Evolutionary conservation across 1,140 invertebrate genomes (phyloP).

Genomic region (Gryon sp.): DNA sequence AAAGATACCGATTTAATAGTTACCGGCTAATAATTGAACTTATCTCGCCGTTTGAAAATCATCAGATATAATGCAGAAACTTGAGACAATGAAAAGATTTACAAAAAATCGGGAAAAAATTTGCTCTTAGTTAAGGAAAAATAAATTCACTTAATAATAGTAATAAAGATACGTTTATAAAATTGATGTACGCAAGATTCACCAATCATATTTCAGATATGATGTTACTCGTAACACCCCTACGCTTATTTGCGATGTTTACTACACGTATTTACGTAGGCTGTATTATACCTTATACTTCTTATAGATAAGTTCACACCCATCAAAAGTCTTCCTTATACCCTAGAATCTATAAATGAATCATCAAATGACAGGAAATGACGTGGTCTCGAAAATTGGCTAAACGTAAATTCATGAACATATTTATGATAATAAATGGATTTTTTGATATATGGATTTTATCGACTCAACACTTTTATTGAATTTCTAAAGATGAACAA

Average conservation of each 20-base stretch:
- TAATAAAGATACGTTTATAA: constrained; percentile 25
- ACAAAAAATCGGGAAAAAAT: too few relatives aligned
- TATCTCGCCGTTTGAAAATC: neutral
- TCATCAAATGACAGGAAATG: constrained; percentile 62
- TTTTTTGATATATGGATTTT: constrained; percentile 6
- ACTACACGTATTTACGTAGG: constrained; percentile 41
- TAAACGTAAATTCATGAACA: constrained; percentile 32
- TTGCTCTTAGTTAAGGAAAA: neutral
- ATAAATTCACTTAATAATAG: constrained; percentile 23
- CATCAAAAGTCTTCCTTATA: constrained; percentile 54
- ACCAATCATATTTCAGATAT: constrained; percentile 38
- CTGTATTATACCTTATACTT: constrained; percentile 45
- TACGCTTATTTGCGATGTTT: constrained; percentile 50
- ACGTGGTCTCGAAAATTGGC: constrained; percentile 53
- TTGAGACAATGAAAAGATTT: too few relatives aligned
- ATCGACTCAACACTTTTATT: neutral
- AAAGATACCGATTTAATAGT: constrained; percentile 4
- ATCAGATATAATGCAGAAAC: too few relatives aligned
- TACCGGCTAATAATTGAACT: neutral
- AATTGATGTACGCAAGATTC: constrained; percentile 20
- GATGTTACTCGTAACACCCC: constrained; percentile 32
- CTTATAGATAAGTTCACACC: constrained; percentile 62
- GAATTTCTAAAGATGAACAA: neutral
- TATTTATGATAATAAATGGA: constrained; percentile 33
- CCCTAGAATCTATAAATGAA: constrained; percentile 58